Percentiles rank a stretch among this genome's conserved stretches.
Conservation (phyloP, 2,888 invertebrate genomes). For the Dione juno region DNA sequence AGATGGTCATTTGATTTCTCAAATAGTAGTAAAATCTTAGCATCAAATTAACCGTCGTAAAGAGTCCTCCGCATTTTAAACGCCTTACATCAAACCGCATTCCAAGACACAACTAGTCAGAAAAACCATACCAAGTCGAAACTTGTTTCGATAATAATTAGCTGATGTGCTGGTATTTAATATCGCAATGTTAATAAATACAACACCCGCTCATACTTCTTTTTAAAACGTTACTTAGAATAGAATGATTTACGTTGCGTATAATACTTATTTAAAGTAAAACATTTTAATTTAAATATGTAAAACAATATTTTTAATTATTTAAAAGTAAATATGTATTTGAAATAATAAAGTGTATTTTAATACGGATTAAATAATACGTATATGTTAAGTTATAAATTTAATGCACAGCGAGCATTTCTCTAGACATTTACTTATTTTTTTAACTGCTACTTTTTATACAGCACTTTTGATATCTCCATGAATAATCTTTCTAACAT, state of each 20-base stretch:
- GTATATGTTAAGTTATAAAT: no score
- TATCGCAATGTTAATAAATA: conserved; percentile 33
- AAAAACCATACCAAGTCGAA: conserved; percentile 45
- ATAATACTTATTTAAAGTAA: background rate
- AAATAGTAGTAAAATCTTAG: conserved; percentile 7
- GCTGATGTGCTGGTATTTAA: conserved; percentile 38
- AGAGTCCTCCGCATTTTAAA: conserved; percentile 42
- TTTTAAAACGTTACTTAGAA: conserved; percentile 6
- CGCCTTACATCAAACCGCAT: conserved; percentile 46
- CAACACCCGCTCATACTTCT: conserved; percentile 19
- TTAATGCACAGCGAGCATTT: no score
- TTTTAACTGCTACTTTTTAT: no score
- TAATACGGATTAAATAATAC: no score
- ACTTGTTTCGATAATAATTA: conserved; percentile 46
- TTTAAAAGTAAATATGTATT: no score
- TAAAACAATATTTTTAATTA: background rate
- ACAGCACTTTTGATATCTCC: no score
- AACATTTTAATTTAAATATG: background rate
- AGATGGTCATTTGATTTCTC: conserved; percentile 4
- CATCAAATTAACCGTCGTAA: background rate
- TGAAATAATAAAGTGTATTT: no score
- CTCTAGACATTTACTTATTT: no score
- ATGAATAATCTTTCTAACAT: no score
- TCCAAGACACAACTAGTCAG: conserved; percentile 44
- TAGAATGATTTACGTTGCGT: background rate